A percentile compares a stretch with the other conserved stretches of the same genome.
Conservation (phyloP, 2,113 vertebrate species). For the Pomatorhinus ruficollis region DNA sequence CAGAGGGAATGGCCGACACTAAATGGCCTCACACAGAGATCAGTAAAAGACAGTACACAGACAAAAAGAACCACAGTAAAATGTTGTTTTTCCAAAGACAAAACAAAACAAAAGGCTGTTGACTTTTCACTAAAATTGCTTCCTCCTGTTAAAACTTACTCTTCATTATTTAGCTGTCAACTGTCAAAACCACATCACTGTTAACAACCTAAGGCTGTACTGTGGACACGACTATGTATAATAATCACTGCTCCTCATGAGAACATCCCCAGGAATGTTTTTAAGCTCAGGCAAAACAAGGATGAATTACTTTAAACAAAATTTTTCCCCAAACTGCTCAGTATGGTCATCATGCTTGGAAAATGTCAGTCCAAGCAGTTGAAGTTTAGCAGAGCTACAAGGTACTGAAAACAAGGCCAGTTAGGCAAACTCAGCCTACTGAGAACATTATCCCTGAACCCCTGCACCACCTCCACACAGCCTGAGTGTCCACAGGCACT, state of each 20-base stretch:
- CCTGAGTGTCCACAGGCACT: neutral
- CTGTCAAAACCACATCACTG: neutral
- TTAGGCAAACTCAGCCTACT: neutral
- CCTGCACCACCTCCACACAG: neutral
- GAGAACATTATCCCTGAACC: neutral
- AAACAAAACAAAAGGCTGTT: neutral
- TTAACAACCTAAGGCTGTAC: neutral
- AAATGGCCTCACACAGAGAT: neutral
- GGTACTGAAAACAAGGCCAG: neutral
- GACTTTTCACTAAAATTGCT: neutral
- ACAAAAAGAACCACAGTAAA: neutral
- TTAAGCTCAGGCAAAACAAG: neutral
- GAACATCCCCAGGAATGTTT: neutral
- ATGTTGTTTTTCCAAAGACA: neutral
- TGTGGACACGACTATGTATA: neutral
- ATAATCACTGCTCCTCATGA: neutral
- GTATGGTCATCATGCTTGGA: fast-evolving
- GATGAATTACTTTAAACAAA: neutral
- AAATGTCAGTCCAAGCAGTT: neutral
- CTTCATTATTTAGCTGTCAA: neutral
- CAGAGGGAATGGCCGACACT: neutral
- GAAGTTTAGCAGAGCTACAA: neutral
- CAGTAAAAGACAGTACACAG: neutral
- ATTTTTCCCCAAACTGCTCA: neutral
- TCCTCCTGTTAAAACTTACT: neutral